Base-by-base conservation (phyloP, 2,113 vertebrate species). In the Zosterops pallidus region DNA sequence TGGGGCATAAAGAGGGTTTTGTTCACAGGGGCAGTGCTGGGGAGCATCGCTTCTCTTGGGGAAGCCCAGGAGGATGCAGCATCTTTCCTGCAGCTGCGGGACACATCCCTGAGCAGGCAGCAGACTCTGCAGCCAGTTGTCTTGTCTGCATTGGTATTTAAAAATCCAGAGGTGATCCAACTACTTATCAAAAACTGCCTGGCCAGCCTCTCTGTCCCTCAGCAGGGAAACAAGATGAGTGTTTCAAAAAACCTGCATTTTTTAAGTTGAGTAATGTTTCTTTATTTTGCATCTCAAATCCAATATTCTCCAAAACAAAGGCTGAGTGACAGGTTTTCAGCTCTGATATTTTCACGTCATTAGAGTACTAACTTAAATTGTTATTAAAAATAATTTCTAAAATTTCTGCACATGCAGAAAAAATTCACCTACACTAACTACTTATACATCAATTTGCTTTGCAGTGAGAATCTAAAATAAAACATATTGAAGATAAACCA, bases 221-320 rank as follows among this genome's bases (percentile, higher is more conserved):
- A 70, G 46, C 1, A 3, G 31, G 35, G 33, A 86, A 28, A 53
- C 5, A 2, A 81, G 47, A 23, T 0, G 0, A 17, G 11, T 13
- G 28, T 23, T 26, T 11, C 2, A 5, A 70, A 92, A 80, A 83
- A 8, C 12, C 9, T 20, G 13, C 2, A 10, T 14, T 16, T 2
- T 87, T 92, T 9, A 80, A 14, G 21, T n/a, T 15, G 14, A 87
- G 23, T 14, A 28, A 37, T 11, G 0, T 42, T 82, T 70, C 37
- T 72, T 8, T 26, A 35, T 29, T 77, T 88, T 63, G 6, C n/a
- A n/a, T n/a, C 31, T 81, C 28, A 17, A 21, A 64, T 50, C 8
- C 8, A 79, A 59, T 0, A 0, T 10, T 37, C 37, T 50, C n/a
- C 39, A 76, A 91, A 91, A 79, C 14, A 65, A 91, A n/a, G 11